These are phyloP conservation scores for Stramonita haemastoma DNA, from an alignment of 2,888 invertebrate genomes.

Conservation along the genomic window DNA sequence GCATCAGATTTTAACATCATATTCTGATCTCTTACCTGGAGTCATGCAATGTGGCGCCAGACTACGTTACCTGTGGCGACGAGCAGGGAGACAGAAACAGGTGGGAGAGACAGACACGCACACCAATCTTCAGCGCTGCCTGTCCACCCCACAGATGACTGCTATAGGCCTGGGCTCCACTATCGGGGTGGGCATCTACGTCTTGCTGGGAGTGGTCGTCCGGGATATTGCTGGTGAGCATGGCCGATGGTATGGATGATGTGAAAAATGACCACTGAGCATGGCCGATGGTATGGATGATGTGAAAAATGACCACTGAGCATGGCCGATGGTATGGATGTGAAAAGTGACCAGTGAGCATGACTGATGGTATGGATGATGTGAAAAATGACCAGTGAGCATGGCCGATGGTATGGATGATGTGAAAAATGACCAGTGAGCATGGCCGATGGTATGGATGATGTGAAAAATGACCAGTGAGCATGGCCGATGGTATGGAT, in stretches of 20 bases:
- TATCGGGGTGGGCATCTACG: slow-evolving; percentile 96
- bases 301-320: too few relatives aligned
- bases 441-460: too few relatives aligned
- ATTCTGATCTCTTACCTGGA: background rate
- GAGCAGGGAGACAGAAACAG: slow-evolving; percentile 54
- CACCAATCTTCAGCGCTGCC: slow-evolving; percentile 85
- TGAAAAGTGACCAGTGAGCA: too few relatives aligned
- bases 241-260: background rate
- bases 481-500: too few relatives aligned
- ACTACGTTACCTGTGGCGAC: slow-evolving; percentile 44
- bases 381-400: too few relatives aligned
- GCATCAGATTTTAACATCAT: background rate
- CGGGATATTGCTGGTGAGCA: slow-evolving; percentile 62
- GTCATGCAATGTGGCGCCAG: slow-evolving; percentile 6
- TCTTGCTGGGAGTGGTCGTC: slow-evolving; percentile 81
- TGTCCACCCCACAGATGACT: slow-evolving; percentile 93
- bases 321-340: too few relatives aligned
- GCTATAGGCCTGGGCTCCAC: slow-evolving; percentile 94
- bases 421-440: too few relatives aligned
- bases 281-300: too few relatives aligned
- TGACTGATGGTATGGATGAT: too few relatives aligned
- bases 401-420: too few relatives aligned
- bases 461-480: too few relatives aligned
- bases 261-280: too few relatives aligned
- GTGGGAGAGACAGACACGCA: slow-evolving; percentile 53